These are phyloP conservation scores for Pachycephala philippinensis DNA, from an alignment of 2,113 vertebrate species.

Conservation along the genomic window DNA sequence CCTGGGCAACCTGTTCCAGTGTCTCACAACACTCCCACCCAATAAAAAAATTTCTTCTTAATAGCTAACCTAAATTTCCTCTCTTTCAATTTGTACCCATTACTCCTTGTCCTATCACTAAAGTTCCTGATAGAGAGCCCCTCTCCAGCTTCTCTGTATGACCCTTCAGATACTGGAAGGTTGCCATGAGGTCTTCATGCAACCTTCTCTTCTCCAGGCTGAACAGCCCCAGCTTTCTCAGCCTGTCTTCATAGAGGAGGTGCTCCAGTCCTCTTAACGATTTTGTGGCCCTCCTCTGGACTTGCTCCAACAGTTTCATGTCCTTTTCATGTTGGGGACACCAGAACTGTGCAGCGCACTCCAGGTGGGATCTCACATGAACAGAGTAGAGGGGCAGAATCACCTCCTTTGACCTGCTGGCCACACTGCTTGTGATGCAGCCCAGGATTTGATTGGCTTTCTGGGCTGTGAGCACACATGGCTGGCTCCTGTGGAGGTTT, in stretches of 20 bases:
- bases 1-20: not conserved
- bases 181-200: not conserved
- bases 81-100: not conserved
- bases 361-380: not conserved
- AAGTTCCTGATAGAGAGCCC: not conserved
- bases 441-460: not conserved
- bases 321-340: not conserved
- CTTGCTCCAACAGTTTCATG: not conserved
- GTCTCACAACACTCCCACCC: not conserved
- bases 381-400: not conserved
- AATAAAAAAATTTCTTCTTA: not conserved
- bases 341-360: not conserved
- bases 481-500: no score
- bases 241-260: fast-evolving
- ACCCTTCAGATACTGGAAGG: not conserved
- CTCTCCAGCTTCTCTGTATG: not conserved
- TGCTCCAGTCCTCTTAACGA: not conserved
- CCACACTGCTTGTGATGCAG: fast-evolving
- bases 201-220: not conserved
- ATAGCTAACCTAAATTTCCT: not conserved
- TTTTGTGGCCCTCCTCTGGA: not conserved
- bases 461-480: not conserved
- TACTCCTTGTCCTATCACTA: not conserved
- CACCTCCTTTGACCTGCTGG: not conserved
- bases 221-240: not conserved